Percentiles rank a stretch among this genome's conserved stretches.
Conservation (phyloP, 2,888 invertebrate species). For the Parnassius apollo region DNA sequence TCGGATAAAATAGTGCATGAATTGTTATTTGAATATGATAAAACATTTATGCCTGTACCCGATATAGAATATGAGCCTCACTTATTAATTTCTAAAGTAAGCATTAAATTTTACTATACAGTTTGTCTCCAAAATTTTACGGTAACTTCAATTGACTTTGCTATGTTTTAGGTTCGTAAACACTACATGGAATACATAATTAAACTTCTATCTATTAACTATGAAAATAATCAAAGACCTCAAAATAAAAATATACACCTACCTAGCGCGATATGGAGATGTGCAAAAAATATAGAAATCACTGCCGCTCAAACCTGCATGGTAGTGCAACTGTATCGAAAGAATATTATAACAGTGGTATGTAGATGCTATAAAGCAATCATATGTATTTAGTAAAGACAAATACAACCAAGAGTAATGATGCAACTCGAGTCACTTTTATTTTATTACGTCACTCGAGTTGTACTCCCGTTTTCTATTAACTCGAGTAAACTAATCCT, state of each 20-base stretch:
- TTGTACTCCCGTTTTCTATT: no score
- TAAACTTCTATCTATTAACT: conserved; percentile 63
- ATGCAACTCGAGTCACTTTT: no score
- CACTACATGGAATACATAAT: conserved; percentile 72
- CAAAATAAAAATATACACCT: conserved; percentile 65
- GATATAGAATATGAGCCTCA: conserved; percentile 65
- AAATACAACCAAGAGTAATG: no score
- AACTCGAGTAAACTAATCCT: no score
- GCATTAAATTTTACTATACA: conserved; percentile 8
- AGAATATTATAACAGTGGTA: conserved; percentile 61
- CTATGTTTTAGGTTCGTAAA: conserved; percentile 61
- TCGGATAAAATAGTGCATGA: conserved; percentile 50
- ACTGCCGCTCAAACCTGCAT: conserved; percentile 68
- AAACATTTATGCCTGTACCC: conserved; percentile 58
- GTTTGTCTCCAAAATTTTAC: no score
- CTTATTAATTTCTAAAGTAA: conserved; percentile 70
- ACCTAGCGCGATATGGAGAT: conserved; percentile 74
- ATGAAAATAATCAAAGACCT: conserved; percentile 64
- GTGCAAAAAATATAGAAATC: conserved; percentile 69
- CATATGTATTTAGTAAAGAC: no score
- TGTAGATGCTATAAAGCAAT: conserved; percentile 25
- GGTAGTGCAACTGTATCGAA: conserved; percentile 68
- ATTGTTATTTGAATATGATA: conserved; percentile 57
- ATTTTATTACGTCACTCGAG: no score
- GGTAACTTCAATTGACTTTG: not conserved